A percentile compares a stretch with the other conserved stretches of the same genome.
phyloP scores from a whole-genome alignment of 2,113 vertebrate genomes.

The Tetraodon nigroviridis region DNA sequence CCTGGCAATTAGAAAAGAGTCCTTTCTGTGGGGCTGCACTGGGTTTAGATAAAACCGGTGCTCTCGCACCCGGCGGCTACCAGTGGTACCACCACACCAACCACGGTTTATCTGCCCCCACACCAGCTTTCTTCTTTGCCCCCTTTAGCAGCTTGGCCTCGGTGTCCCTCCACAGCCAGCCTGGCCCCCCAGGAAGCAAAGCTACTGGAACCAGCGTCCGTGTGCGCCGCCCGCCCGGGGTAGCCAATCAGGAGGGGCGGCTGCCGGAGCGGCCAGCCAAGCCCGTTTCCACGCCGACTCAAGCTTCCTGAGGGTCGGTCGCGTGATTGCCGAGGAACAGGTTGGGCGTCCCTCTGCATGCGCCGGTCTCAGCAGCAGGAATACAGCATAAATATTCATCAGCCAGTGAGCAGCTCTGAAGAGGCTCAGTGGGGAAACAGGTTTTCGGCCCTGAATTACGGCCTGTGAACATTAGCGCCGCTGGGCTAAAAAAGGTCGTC shows the following conservation, averaged over 20 bases:
- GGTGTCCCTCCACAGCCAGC: conserved; percentile 29
- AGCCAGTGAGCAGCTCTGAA: conserved; percentile 30
- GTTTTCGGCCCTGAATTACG: too few relatives aligned
- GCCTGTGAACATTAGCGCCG: background rate
- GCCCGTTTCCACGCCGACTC: conserved; percentile 54
- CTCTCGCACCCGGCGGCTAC: conserved; percentile 44
- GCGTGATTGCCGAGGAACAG: conserved; percentile 48
- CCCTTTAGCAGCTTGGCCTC: conserved; percentile 25
- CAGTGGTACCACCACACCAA: conserved; percentile 53
- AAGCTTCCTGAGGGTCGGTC: conserved; percentile 33
- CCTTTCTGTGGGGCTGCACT: background rate
- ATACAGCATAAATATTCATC: conserved; percentile 69
- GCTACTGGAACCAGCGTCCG: conserved; percentile 31
- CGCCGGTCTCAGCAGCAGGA: conserved; percentile 34
- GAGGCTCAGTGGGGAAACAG: conserved; percentile 17
- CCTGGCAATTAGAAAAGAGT: conserved; percentile 7
- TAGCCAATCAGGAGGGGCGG: conserved; percentile 18
- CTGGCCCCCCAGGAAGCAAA: conserved; percentile 29
- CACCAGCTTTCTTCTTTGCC: conserved; percentile 33
- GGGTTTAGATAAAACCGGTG: too few relatives aligned
- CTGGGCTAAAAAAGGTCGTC: conserved; percentile 23
- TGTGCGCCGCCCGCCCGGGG: background rate
- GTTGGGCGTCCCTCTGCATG: conserved; percentile 18
- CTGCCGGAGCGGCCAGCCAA: conserved; percentile 55
- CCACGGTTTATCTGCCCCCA: conserved; percentile 30